These are phyloP conservation scores for Glaucomys volans DNA, from an alignment of 2,113 vertebrate genomes.

Conservation along the genomic window DNA sequence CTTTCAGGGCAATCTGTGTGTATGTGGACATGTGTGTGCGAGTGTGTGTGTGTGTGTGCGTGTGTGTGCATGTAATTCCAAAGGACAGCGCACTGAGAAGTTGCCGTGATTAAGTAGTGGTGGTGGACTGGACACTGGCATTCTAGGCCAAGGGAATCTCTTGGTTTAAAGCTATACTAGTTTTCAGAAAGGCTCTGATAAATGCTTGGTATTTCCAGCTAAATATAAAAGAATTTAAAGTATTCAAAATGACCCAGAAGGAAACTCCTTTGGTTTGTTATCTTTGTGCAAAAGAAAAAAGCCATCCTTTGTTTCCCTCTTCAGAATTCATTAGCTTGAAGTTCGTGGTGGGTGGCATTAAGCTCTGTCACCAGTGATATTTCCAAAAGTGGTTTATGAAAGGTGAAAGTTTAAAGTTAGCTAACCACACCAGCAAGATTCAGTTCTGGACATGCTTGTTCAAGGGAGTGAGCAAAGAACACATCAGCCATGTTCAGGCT, in stretches of 20 bases:
- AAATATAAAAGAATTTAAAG: conserved; percentile 11
- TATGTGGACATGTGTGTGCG: neutral
- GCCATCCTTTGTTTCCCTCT: neutral
- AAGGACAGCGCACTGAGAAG: neutral
- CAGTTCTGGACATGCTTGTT: neutral
- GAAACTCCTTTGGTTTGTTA: conserved; percentile 5
- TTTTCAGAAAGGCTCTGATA: neutral
- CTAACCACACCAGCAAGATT: neutral
- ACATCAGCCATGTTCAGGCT: neutral
- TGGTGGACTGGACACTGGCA: neutral
- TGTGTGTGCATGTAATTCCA: no score
- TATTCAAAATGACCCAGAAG: neutral
- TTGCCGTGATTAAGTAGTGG: neutral
- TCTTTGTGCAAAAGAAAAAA: neutral
- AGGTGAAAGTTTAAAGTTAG: neutral
- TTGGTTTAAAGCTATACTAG: neutral
- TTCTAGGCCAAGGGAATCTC: neutral
- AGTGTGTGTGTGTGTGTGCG: neutral
- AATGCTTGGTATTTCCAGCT: conserved; percentile 9
- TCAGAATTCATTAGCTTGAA: neutral
- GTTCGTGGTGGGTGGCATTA: neutral
- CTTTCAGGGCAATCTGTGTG: no score
- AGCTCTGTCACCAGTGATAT: neutral
- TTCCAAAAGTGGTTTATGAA: neutral
- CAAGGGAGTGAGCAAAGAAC: neutral